phyloP scores from a whole-genome alignment of 2,888 invertebrate species.

The Pyrrhia umbra region DNA sequence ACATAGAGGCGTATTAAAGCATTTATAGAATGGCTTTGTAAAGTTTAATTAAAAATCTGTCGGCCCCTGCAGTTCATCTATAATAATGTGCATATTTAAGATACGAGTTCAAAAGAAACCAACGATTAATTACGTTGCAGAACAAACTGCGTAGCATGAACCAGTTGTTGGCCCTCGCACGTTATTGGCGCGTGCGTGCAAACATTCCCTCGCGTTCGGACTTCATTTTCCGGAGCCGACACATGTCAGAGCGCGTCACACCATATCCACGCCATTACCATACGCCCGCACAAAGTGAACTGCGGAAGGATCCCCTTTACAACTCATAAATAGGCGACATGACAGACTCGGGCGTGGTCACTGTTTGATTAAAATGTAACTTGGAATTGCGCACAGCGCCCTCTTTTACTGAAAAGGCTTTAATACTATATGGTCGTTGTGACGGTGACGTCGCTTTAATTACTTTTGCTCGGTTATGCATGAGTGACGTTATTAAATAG shows the following conservation, averaged over 20 bases:
- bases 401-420: slow-evolving; percentile 75
- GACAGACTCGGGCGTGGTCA: slow-evolving; percentile 82
- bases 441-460: slow-evolving; percentile 81
- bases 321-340: slow-evolving; percentile 84
- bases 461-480: slow-evolving; percentile 80
- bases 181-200: slow-evolving; percentile 62
- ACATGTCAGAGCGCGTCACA: slow-evolving; percentile 86
- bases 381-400: slow-evolving; percentile 67
- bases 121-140: slow-evolving; percentile 54
- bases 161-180: slow-evolving; percentile 47
- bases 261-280: slow-evolving; percentile 85
- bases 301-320: slow-evolving; percentile 81
- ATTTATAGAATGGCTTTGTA: neutral
- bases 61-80: slow-evolving; percentile 17
- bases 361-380: slow-evolving; percentile 87
- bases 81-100: slow-evolving; percentile 43
- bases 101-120: slow-evolving; percentile 56
- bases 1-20: neutral
- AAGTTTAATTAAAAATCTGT: slow-evolving; percentile 33
- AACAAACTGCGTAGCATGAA: slow-evolving; percentile 54
- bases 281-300: slow-evolving; percentile 80
- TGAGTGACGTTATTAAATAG: slow-evolving; percentile 77
- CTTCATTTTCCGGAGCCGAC: slow-evolving; percentile 84
- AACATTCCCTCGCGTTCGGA: slow-evolving; percentile 73
- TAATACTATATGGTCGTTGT: slow-evolving; percentile 73